Base-by-base conservation (phyloP, 2,888 invertebrate genomes). In the Eremobia ochroleuca region DNA sequence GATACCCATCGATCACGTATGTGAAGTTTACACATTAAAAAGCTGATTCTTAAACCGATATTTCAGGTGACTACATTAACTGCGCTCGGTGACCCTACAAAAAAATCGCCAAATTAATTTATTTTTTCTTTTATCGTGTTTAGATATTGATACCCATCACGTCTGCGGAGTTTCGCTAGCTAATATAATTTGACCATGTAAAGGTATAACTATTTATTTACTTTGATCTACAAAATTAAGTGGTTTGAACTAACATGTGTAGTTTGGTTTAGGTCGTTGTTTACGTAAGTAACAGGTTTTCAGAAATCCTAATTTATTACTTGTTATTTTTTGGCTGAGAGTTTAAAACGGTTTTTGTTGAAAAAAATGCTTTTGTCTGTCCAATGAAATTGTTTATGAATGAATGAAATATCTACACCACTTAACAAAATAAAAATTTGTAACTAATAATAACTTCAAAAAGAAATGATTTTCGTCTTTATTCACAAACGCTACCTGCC, bases 201-300 rank as follows among this genome's bases (percentile, higher is more conserved):
- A 15, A 43, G 43, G 43, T 15, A 43, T 43, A 8, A 4, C 4
- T 52, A 11, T 11, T 55, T 55, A n/a, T 55, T 55, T n/a, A n/a
- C n/a, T 55, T 55, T 55, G n/a, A 55, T 55, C 73, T 64, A 40
- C 25, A 46, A 75, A 58, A 71, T 67, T 62, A 61, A 75, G 81
- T 81, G 64, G 59, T 65, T 49, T 81, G 15, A n/a, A 37, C 58
- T 62, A 55, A 40, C 61, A 43, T 8, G 9, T 61, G 6, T 31
- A n/a, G 15, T 34, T 52, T 52, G 5, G 5, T 43, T 43, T 40
- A 15, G 9, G 18, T 62, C 8, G 37, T 40, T 68, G 46, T 74
- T 64, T 68, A 28, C 13, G 2, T 62, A 43, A 46, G 15, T 49
- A 62, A 68, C 13, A 59, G 49, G 18, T 77, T 76, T 49, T 49